A percentile compares a stretch with the other conserved stretches of the same genome.
Conservation (phyloP, 1,140 invertebrate species). For the Philopotamus ludificatus region DNA sequence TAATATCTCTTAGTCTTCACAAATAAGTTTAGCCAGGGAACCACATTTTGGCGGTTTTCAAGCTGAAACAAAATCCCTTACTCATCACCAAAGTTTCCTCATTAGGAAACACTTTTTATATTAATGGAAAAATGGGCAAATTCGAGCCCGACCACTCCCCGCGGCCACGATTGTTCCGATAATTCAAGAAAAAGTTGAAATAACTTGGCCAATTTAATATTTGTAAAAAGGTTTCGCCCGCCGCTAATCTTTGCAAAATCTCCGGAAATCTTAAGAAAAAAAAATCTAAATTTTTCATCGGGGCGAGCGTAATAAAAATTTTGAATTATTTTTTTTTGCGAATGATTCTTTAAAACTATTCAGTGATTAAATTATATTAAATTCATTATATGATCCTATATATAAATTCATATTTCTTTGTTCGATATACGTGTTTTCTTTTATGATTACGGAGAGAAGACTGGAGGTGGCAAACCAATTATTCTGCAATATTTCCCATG, state of each 20-base stretch:
- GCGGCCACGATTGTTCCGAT: conserved; percentile 16
- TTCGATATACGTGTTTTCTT: too few species aligned
- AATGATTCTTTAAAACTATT: too few species aligned
- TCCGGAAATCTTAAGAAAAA: neutral
- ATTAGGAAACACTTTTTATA: conserved; percentile 32
- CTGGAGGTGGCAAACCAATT: neutral
- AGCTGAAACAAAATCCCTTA: conserved; percentile 30
- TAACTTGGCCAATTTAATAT: conserved; percentile 29
- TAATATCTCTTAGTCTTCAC: too few species aligned
- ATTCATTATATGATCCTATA: too few species aligned
- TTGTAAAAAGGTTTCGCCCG: conserved; percentile 4
- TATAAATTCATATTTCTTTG: too few species aligned
- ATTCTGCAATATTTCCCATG: neutral
- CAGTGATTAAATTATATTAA: too few species aligned
- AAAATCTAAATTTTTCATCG: too few species aligned
- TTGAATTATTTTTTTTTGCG: too few species aligned
- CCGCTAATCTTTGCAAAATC: neutral
- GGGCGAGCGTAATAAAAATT: too few species aligned
- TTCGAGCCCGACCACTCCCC: neutral
- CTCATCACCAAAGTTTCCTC: conserved; percentile 30
- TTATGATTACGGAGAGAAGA: neutral
- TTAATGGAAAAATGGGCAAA: conserved; percentile 31
- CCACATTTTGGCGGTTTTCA: conserved; percentile 6
- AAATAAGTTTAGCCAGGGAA: neutral
- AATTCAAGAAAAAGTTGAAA: conserved; percentile 29